phyloP scores from a whole-genome alignment of 2,797 vertebrate genomes.

The Xiphophorus birchmanni region DNA sequence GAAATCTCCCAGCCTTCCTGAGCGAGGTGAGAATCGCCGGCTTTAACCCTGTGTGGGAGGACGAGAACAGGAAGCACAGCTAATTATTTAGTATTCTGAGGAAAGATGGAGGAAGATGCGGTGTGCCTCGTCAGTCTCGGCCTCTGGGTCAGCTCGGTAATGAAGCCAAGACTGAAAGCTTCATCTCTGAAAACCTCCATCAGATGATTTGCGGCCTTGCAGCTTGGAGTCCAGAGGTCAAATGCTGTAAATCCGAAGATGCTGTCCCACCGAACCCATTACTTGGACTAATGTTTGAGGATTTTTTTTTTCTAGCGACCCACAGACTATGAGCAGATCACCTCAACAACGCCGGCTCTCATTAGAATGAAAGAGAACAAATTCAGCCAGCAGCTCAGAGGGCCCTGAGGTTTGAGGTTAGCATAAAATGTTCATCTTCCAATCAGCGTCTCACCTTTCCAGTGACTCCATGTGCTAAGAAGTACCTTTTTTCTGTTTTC shows the following conservation, averaged over 20 bases:
- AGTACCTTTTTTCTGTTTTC: constrained; percentile 2
- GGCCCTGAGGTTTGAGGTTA: constrained; percentile 38
- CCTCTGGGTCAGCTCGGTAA: constrained; percentile 27
- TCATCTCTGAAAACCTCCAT: constrained; percentile 28
- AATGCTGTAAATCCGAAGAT: constrained; percentile 64
- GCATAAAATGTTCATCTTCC: constrained; percentile 8
- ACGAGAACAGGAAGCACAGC: constrained; percentile 32
- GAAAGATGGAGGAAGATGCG: constrained; percentile 19
- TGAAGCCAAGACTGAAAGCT: constrained; percentile 25
- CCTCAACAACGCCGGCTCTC: constrained; percentile 45
- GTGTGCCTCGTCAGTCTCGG: constrained; percentile 19
- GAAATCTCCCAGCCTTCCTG: constrained; percentile 36
- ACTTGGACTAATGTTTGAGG: constrained; percentile 62
- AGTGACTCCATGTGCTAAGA: neutral
- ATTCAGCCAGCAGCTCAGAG: constrained; percentile 15
- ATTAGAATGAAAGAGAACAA: constrained; percentile 57
- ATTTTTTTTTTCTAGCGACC: constrained; percentile 41
- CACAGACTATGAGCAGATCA: constrained; percentile 37
- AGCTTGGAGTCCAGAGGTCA: constrained; percentile 66
- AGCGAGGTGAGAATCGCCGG: constrained; percentile 29
- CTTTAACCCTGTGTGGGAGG: constrained; percentile 57
- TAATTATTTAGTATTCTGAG: constrained; percentile 58
- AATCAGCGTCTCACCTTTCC: constrained; percentile 12
- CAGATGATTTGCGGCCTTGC: constrained; percentile 34
- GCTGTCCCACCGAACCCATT: constrained; percentile 67